These are phyloP conservation scores for Ochlodes sylvanus DNA, from an alignment of 2,888 invertebrate species.

Conservation along the genomic window DNA sequence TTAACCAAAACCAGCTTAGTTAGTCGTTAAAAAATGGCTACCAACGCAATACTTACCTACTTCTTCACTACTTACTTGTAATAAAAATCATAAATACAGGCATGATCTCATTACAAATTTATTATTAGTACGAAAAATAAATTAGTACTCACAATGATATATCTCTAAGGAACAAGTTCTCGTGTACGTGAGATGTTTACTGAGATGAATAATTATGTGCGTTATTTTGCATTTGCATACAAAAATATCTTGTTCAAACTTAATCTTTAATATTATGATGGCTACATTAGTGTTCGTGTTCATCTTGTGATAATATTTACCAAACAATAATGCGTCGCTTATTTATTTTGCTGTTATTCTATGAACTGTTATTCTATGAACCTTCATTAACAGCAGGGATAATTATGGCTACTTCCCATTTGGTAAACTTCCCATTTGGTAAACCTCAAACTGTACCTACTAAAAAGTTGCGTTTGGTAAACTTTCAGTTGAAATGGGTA, in stretches of 20 bases:
- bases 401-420: too few relatives aligned
- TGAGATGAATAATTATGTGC: background rate
- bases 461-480: too few relatives aligned
- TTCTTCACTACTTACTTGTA: too few relatives aligned
- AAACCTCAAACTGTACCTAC: too few relatives aligned
- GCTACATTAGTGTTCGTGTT: background rate
- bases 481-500: too few relatives aligned
- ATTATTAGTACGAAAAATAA: slow-evolving; percentile 1
- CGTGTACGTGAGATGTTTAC: background rate
- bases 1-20: too few relatives aligned
- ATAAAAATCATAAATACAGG: background rate
- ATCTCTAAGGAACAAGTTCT: background rate
- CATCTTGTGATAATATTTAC: background rate
- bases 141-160: background rate
- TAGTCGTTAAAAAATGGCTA: too few relatives aligned
- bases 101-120: slow-evolving; percentile 7
- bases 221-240: slow-evolving; percentile 5
- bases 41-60: too few relatives aligned
- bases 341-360: background rate
- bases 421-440: too few relatives aligned
- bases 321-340: background rate
- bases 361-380: too few relatives aligned
- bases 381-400: too few relatives aligned
- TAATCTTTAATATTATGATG: slow-evolving; percentile 1
- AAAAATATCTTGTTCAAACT: slow-evolving; percentile 2